A percentile compares a stretch with the other conserved stretches of the same genome.
Evolutionary conservation across 1,140 invertebrate genomes (phyloP).

Genomic region (Chionoecetes opilio): DNA sequence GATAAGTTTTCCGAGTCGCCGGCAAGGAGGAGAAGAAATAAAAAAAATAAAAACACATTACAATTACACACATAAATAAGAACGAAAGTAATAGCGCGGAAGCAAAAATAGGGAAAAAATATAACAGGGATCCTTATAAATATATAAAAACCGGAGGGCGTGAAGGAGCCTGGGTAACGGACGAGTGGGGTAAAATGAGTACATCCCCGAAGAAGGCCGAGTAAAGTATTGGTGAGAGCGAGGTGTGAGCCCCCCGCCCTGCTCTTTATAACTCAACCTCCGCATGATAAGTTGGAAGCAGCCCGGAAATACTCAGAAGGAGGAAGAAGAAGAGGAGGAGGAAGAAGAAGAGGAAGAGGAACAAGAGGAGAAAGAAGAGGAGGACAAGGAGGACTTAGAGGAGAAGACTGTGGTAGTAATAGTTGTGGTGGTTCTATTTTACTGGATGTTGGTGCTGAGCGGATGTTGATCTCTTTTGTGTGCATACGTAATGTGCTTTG

Average conservation of each 20-base stretch:
- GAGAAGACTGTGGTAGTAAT: background rate
- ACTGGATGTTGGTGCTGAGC: background rate
- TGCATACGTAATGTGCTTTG: background rate
- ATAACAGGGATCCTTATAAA: background rate
- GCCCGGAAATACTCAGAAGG: constrained; percentile 23
- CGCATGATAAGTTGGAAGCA: constrained; percentile 61
- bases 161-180: constrained; percentile 28
- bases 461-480: constrained; percentile 12
- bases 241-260: constrained; percentile 44
- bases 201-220: constrained; percentile 39
- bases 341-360: background rate
- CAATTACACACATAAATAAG: background rate
- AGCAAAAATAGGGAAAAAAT: too few relatives aligned
- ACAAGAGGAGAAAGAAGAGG: background rate
- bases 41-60: background rate
- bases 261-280: constrained; percentile 63
- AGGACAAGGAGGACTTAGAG: background rate
- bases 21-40: background rate
- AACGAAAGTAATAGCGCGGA: background rate
- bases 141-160: background rate
- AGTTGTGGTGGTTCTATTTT: background rate
- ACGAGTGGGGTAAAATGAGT: constrained; percentile 44
- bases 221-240: constrained; percentile 63
- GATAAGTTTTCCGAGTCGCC: constrained; percentile 27
- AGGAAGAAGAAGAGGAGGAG: constrained; percentile 9